Evolutionary conservation across 2,888 invertebrate species (phyloP), one percentile per base, ranked within the genome.

Genomic region (Erebia aethiops): DNA sequence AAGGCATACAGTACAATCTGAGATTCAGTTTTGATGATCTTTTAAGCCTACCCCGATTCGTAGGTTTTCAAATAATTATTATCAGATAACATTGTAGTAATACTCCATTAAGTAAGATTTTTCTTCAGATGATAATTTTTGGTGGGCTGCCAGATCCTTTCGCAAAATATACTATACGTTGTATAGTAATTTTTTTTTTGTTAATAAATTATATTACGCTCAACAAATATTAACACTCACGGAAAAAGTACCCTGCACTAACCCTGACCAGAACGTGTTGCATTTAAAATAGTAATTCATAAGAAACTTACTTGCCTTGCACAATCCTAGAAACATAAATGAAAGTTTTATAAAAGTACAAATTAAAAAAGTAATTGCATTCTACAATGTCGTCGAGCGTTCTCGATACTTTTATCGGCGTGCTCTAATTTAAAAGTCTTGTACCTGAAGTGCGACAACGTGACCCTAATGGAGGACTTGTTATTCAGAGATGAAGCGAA

Each of bases 341-440:
- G 61, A 62, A 62, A 65, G 65, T 64, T 41, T 46, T 3, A 26
- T 43, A 65, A 56, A 56, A 65, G 43, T 41, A 43, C 18, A 14
- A 43, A 56, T 56, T 21, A 21, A 56, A 65, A 65, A 65, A 56
- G 43, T 10, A 56, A 46, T 56, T 43, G 56, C 56, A 65, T 56
- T 65, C 56, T 41, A 56, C 56, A 65, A 65, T 56, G 65, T 56
- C 54, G 64, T 54, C 43, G 56, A 18, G 43, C 35, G 14, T 43
- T 65, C 56, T 65, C 65, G 56, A 65, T 65, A 65, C 41, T 52
- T 65, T 46, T 43, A 61, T 21, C 18, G 18, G 61, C 49, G 18
- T 21, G 56, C 65, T 65, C 54, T 56, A 56, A 65, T 65, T 65
- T 56, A 65, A 64, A 65, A 65, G 54, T 65, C 54, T 65, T 65